These are phyloP conservation scores for Norana najaformis DNA, from an alignment of 2,888 invertebrate species.

Conservation along the genomic window DNA sequence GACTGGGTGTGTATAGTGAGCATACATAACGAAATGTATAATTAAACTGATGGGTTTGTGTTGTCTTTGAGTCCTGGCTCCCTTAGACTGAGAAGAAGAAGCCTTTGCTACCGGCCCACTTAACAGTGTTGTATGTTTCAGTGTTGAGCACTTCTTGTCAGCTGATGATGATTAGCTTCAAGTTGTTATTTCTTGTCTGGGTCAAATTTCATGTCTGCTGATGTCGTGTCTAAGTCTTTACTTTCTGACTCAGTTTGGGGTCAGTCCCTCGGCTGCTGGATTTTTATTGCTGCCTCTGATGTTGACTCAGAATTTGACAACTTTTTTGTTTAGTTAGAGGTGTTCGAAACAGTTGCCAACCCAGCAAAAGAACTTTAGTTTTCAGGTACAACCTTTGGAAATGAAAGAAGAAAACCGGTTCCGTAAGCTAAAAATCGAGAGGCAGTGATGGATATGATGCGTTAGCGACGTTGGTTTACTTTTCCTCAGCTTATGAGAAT, in stretches of 20 bases:
- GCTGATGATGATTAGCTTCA: not conserved
- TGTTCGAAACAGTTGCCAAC: too few relatives aligned
- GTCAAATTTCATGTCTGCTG: not conserved
- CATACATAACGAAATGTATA: not conserved
- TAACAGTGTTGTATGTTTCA: too few relatives aligned
- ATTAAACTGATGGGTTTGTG: not conserved
- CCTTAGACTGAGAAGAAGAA: not conserved
- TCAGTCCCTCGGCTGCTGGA: not conserved
- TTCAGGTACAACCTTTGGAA: too few relatives aligned
- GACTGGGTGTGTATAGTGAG: not conserved
- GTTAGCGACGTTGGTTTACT: too few relatives aligned
- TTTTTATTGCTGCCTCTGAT: not conserved
- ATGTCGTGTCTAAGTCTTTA: not conserved
- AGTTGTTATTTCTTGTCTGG: slow-evolving; percentile 13
- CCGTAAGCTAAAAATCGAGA: too few relatives aligned
- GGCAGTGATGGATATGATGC: too few relatives aligned
- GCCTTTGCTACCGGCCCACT: too few relatives aligned
- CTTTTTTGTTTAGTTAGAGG: not conserved
- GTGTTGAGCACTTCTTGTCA: not conserved
- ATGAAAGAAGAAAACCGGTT: too few relatives aligned
- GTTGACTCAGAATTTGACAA: not conserved
- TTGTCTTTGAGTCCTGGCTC: not conserved
- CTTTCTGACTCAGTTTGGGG: not conserved
- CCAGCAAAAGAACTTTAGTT: too few relatives aligned
- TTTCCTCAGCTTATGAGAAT: too few relatives aligned